These are phyloP conservation scores for Empis stercorea DNA, from an alignment of 2,888 invertebrate species.

Conservation along the genomic window DNA sequence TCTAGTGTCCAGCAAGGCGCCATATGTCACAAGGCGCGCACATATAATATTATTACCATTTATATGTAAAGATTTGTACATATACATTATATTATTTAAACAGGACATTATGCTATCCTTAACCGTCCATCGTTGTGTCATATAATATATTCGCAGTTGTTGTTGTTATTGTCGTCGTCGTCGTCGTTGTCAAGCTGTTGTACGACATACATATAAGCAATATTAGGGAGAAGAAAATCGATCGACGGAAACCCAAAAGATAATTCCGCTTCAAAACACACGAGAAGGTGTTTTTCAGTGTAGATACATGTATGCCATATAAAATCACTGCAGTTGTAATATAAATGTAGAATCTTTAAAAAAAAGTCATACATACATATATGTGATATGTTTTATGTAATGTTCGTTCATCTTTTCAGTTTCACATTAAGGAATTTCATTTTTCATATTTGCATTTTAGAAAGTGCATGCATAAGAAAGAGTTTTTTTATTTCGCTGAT, in stretches of 20 bases:
- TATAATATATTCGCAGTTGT: no score
- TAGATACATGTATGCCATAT: not conserved
- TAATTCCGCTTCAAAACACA: constrained; percentile 1
- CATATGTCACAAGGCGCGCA: constrained; percentile 1
- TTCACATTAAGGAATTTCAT: no score
- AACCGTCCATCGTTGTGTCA: no score
- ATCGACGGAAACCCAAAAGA: constrained; percentile 1
- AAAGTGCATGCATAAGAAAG: no score
- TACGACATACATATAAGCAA: not conserved
- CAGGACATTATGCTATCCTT: not conserved
- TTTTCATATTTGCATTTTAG: no score
- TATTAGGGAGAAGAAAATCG: not conserved
- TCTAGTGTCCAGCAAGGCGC: constrained; percentile 1
- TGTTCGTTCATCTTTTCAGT: no score
- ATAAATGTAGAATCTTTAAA: not conserved
- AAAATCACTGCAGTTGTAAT: not conserved
- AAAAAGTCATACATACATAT: no score
- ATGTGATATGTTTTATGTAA: no score
- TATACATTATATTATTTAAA: not conserved
- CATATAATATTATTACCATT: not conserved
- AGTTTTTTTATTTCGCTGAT: no score
- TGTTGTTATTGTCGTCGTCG: no score
- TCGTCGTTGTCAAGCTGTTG: not conserved
- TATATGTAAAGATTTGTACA: not conserved
- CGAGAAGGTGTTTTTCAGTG: not conserved